Evolutionary conservation across 2,113 vertebrate species (phyloP), one percentile per base, ranked within the genome.

Genomic region (Channa maculata): DNA sequence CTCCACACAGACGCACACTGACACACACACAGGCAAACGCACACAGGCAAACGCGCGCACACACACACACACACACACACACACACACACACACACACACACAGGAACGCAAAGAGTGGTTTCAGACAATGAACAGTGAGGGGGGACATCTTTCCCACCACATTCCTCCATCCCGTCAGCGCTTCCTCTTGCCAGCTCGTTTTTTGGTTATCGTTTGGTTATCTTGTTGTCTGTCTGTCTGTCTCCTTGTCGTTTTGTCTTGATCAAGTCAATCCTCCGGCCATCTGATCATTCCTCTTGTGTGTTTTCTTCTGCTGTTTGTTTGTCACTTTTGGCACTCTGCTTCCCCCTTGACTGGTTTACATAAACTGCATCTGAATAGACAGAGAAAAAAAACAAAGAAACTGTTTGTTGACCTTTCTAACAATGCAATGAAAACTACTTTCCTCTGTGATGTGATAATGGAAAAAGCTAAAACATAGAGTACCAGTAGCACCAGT

Each of bases 291-390:
- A 3, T 55, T 83, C 75, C 71, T 81, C 74, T 60, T 24, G 76
- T 81, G 82, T 80, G 62, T 88, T 77, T 70, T 79, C 79, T 82
- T 72, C 86, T 81, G 59, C 61, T 84, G 83, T 78, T 80, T 67
- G 53, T 86, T 83, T 77, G 69, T 90, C 11, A 61, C 83, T 89
- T 93, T 91, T 90, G 90, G 92, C 89, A 87, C 92, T 82, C 88
- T 71, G 86, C 86, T 84, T 75, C 80, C 51, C 61, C 71, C 75
- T 90, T 87, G 88, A 90, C 69, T 88, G 87, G 73, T 94, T 93
- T 96, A 98, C 96, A 98, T 97, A 67, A 98, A 98, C 94, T 98
- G 96, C 95, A 98, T 96, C 96, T 98, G 93, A 46, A 85, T 1
- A 44, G 37, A 71, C 0, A 38, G 14, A 43, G n/a, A 65, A 5